Evolutionary conservation across 2,113 vertebrate genomes (phyloP), one percentile per base, ranked within the genome.

Genomic region (Promerops cafer): DNA sequence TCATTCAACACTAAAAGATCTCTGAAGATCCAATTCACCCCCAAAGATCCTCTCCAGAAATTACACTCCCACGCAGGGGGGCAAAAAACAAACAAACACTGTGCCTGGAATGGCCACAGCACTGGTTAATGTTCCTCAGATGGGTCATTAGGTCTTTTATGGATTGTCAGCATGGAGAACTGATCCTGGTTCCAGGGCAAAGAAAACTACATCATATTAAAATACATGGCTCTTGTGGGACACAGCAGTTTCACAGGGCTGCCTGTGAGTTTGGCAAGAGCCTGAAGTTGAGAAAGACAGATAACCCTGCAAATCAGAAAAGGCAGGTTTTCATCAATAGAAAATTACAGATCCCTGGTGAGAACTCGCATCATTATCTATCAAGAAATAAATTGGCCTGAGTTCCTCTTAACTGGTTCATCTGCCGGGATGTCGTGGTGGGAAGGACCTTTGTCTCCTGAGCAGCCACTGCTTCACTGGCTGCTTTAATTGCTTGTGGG

Each of bases 281-380:
- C 82, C 89, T 60, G 90, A 61, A 89, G 82, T 91, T 94, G 89
- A 75, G 89, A 81, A 90, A 97, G 95, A 97, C 39, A 35, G 94
- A 97, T 97, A 91, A 94, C 68, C 42, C 90, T 9, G 80, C 94
- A 90, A 96, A 97, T 97, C 83, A 94, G 92, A 81, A 95, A 89
- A 96, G 96, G 94, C 94, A 96, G 90, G 68, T 93, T 97, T 96
- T 97, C 96, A 97, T 97, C 97, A 96, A 92, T 27, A 89, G 97
- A 93, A 97, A 97, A 97, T 97, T 95, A 93, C 82, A 94, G 82
- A 94, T 97, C 96, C 96, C 97, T 17, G 69, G 93, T 89, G 95
- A 93, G 95, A 87, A 59, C 87, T 94, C 82, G 30, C 83, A 93
- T 97, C 95, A 87, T 97, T 97, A 97, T 97, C 96, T 96, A 95